Evolutionary conservation across 2,113 vertebrate genomes (phyloP).

Genomic region (Bagarius yarrelli): DNA sequence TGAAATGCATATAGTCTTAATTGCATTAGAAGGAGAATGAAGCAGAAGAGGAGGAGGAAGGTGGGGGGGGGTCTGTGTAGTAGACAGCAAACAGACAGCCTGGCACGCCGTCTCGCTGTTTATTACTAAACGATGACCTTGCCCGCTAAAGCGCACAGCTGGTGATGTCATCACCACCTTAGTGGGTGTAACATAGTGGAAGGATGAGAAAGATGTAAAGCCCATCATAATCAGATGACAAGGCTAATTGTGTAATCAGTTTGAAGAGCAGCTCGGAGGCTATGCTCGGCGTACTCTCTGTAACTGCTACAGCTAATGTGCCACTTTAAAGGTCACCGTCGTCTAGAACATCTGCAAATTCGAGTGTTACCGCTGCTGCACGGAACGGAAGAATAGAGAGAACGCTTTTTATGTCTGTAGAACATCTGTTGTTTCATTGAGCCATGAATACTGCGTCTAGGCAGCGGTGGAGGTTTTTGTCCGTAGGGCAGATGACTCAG

Average conservation of each 20-base stretch:
- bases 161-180: slow-evolving; percentile 30
- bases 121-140: slow-evolving; percentile 17
- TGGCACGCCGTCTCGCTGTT: slow-evolving; percentile 1
- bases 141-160: not conserved
- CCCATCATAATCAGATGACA: not conserved
- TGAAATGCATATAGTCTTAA: slow-evolving; percentile 43
- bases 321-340: slow-evolving; percentile 8
- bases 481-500: not conserved
- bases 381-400: not conserved
- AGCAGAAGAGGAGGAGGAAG: slow-evolving; percentile 22
- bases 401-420: not conserved
- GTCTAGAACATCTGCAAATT: slow-evolving; percentile 15
- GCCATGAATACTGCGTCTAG: not conserved
- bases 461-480: too few relatives aligned
- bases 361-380: not conserved
- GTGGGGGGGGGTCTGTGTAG: not conserved
- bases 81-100: not conserved
- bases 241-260: slow-evolving; percentile 17
- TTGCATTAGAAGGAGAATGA: slow-evolving; percentile 45
- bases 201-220: not conserved
- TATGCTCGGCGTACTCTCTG: not conserved
- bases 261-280: not conserved
- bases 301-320: not conserved
- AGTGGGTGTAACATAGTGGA: not conserved
- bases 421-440: slow-evolving; percentile 4